Base-by-base conservation (phyloP, 2,888 invertebrate genomes). In the Chymomyza caudatula region DNA sequence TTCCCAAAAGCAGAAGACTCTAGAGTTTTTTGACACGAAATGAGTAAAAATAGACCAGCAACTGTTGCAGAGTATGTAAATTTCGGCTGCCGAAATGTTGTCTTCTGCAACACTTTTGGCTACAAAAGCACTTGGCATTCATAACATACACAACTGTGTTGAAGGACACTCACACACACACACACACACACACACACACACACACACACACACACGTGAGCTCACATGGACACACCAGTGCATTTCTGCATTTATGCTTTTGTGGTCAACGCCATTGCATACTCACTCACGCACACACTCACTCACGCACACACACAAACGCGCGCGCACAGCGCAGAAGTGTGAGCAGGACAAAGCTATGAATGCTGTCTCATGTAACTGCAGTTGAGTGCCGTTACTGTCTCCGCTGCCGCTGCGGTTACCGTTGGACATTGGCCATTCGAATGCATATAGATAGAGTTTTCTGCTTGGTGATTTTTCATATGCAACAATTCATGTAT, bases 391-490 rank as follows among this genome's bases (percentile, higher is more conserved):
- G 19, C 51, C 20, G 13, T 20, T 47, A 19, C 47, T 19, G 6
- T 47, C 47, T 17, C 5, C 47, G 0, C 8, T 11, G 47, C 4
- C 13, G 13, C 51, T 51, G 51, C 51, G 51, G 51, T 51, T 51
- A 37, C 47, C 47, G 19, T 53, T 67, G 67, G 67, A 64, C 67
- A 58, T 47, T 72, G 72, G 63, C 72, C 76, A 76, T 71, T 65
- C 67, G 71, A 70, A 70, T 69, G 67, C 61, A 61, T 61, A 67
- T 49, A 76, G 76, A 76, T 73, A 76, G 76, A 76, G 76, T 76
- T 76, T 76, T 76, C 73, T 76, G 73, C 71, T 76, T 65, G 71
- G 73, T 76, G 76, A 76, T 76, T 75, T 76, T 76, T 76, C 76
- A 76, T 76, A 76, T 76, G 76, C 73, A 76, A 73, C 77, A 74